These are phyloP conservation scores for Microtus oregoni DNA, from an alignment of 2,113 vertebrate genomes.

Conservation along the genomic window DNA sequence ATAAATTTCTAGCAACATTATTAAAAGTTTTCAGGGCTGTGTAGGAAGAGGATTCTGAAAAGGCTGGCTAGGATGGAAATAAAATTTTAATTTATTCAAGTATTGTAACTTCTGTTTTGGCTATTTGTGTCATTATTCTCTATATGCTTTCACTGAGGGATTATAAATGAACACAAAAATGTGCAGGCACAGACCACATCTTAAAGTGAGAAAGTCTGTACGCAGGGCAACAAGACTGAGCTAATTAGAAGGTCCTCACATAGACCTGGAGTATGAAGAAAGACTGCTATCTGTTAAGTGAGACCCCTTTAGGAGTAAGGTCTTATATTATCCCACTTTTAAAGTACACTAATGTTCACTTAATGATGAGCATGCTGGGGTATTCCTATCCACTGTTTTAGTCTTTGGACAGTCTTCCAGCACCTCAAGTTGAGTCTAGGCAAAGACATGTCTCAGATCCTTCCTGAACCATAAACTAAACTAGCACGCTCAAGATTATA, in stretches of 20 bases:
- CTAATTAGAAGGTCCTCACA: not conserved
- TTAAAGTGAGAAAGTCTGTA: not conserved
- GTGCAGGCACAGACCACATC: not conserved
- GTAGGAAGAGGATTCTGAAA: conserved; percentile 43
- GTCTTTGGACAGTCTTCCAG: not conserved
- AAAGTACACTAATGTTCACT: not conserved
- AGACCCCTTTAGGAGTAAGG: not conserved
- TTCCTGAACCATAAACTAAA: not conserved
- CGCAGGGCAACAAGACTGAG: not conserved
- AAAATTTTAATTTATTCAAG: conserved; percentile 63
- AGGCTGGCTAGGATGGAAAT: conserved; percentile 40
- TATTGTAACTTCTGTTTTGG: conserved; percentile 28
- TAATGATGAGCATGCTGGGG: not conserved
- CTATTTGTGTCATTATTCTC: conserved; percentile 53
- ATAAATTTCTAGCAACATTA: conserved; percentile 58
- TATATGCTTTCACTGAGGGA: not conserved
- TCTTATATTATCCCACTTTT: not conserved
- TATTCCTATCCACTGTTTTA: not conserved
- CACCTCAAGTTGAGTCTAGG: not conserved
- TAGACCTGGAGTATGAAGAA: not conserved
- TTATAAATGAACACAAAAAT: not conserved
- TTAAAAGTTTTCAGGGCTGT: conserved; percentile 38
- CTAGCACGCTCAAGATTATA: not conserved
- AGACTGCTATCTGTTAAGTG: not conserved
- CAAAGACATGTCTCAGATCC: not conserved